Base-by-base conservation (phyloP, 2,113 vertebrate species). In the Indicator indicator region DNA sequence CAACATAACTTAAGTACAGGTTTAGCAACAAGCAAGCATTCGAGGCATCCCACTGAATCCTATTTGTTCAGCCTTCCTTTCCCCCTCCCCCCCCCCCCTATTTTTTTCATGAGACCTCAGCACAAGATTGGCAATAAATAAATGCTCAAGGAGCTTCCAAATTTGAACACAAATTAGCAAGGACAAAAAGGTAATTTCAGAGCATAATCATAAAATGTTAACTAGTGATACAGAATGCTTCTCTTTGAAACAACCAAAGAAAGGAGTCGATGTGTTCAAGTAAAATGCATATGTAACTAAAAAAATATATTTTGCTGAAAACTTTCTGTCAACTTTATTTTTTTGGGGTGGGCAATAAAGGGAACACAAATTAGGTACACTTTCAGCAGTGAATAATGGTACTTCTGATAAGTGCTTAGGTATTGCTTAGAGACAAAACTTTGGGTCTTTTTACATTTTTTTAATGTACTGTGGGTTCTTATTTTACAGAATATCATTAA, bases 261-360 rank as follows among this genome's bases (percentile, higher is more conserved):
- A 74, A 65, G 8, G 2, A 27, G 5, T 54, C 11, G 4, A 12
- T 48, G 5, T 0, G 6, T 72, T 65, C 71, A 44, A 81, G 73
- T 33, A 76, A 82, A 82, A 67, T 40, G 10, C 12, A 9, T 18
- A 6, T 19, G 50, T 13, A 11, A 59, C 6, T 74, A 59, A 55
- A 5, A 7, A 91, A 83, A 52, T 14, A 6, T 19, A 54, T 9
- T 74, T 77, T 64, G 6, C 33, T 67, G 32, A 54, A 69, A 86
- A 50, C 5, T n/a, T 69, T 36, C 48, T 16, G 26, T 32, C 6
- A 56, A 7, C 1, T 42, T n/a, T 36, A 16, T 32, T 60, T 42
- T 30, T 48, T 24, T 36, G 1, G 2, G 6, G 11, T 6, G 1
- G 6, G 3, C 4, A 48, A 16, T 27, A 59, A 26, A 5, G 59